Percentiles rank a stretch among this genome's conserved stretches.
Evolutionary conservation across 2,797 vertebrate species (phyloP).

Genomic region (Enteromius viviparus): DNA sequence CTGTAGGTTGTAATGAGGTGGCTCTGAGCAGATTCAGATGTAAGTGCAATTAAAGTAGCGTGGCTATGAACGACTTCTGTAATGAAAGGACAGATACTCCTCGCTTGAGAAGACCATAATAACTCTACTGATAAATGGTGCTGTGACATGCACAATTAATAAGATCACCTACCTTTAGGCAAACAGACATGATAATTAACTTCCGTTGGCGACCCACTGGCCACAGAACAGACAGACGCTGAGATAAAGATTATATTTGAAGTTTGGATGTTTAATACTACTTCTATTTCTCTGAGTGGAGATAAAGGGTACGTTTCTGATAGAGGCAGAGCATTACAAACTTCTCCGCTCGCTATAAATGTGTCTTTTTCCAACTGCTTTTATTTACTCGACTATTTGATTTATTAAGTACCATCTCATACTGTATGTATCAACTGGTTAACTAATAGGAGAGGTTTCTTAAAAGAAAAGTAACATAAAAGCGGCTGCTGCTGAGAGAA

Average conservation of each 20-base stretch:
- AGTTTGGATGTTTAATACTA: slow-evolving; percentile 51
- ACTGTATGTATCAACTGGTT: not conserved
- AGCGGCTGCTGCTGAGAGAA: not conserved
- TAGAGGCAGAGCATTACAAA: slow-evolving; percentile 5
- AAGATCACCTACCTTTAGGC: slow-evolving; percentile 66
- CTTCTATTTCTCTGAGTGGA: slow-evolving; percentile 27
- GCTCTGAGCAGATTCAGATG: slow-evolving; percentile 58
- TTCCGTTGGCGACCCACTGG: slow-evolving; percentile 56
- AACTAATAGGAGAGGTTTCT: slow-evolving; percentile 1
- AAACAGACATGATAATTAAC: slow-evolving; percentile 65
- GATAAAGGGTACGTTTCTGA: slow-evolving; percentile 41
- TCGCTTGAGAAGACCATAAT: slow-evolving; percentile 62
- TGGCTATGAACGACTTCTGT: slow-evolving; percentile 61
- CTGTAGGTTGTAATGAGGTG: slow-evolving; percentile 55
- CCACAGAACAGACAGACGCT: slow-evolving; percentile 53
- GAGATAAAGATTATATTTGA: slow-evolving; percentile 61
- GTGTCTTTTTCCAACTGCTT: not conserved
- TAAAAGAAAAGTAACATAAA: slow-evolving; percentile 6
- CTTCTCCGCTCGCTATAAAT: slow-evolving; percentile 14
- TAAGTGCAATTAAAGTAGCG: slow-evolving; percentile 59
- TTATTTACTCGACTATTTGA: slow-evolving; percentile 18
- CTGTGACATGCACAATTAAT: slow-evolving; percentile 69
- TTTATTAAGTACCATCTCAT: slow-evolving; percentile 22
- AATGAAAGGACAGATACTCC: slow-evolving; percentile 67
- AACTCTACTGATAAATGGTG: slow-evolving; percentile 66